Evolutionary conservation across 1,140 invertebrate genomes (phyloP).

Genomic region (Galendromus occidentalis): DNA sequence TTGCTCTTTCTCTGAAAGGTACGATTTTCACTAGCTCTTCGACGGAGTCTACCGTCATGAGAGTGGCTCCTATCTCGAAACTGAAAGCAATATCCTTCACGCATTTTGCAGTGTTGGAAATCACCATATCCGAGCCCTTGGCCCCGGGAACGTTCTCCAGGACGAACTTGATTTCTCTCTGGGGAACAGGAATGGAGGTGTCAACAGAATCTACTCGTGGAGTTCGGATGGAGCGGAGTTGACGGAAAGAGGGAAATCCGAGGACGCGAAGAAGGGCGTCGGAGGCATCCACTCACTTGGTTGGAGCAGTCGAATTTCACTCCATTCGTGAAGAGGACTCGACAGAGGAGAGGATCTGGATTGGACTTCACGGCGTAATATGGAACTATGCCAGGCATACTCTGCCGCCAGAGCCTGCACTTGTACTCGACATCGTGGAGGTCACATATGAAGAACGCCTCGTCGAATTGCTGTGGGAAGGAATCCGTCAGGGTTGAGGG

Average conservation of each 20-base stretch:
- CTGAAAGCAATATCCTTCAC: neutral
- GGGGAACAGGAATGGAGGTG: neutral
- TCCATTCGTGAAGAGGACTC: neutral
- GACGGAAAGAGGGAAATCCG: too few species aligned
- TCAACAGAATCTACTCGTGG: too few species aligned
- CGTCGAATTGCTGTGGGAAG: neutral
- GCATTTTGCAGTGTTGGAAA: neutral
- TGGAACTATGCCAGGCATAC: neutral
- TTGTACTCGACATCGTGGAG: neutral
- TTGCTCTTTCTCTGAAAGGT: neutral
- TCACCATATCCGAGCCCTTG: neutral
- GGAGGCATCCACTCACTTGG: too few species aligned
- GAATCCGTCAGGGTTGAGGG: too few species aligned
- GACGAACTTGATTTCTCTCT: neutral
- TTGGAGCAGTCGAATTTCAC: constrained; percentile 6
- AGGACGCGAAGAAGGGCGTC: too few species aligned
- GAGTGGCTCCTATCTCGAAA: neutral
- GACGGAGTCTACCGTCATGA: neutral
- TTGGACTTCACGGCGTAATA: constrained; percentile 2
- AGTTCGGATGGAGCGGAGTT: too few species aligned
- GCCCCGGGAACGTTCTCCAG: constrained; percentile 1
- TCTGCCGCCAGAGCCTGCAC: neutral
- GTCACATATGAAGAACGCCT: constrained; percentile 9
- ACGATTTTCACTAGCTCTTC: constrained; percentile 1
- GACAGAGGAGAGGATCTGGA: neutral